Conservation (phyloP, 1,140 invertebrate species). For the Cataglyphis hispanica region DNA sequence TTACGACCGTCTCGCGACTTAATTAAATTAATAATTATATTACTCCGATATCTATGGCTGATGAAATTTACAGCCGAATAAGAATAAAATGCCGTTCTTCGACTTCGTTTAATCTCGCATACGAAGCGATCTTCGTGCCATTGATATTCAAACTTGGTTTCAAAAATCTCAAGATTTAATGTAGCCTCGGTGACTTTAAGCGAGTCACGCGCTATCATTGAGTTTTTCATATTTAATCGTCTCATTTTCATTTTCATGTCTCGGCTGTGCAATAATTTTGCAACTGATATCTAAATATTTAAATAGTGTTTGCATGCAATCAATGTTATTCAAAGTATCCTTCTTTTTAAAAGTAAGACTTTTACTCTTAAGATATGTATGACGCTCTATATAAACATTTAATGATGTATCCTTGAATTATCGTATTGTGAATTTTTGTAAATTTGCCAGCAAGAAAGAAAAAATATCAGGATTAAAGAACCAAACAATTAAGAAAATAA, state of each 20-base stretch:
- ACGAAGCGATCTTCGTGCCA: not conserved
- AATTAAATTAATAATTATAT: slow-evolving; percentile 59
- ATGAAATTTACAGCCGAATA: slow-evolving; percentile 50
- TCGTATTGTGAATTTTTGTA: not conserved
- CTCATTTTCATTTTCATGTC: too few relatives aligned
- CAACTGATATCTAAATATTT: not conserved
- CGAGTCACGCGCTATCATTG: slow-evolving; percentile 17
- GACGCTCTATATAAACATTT: not conserved
- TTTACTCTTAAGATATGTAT: not conserved
- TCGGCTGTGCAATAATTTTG: slow-evolving; percentile 19
- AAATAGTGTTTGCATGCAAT: slow-evolving; percentile 2
- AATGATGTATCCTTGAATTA: not conserved
- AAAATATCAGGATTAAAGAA: not conserved
- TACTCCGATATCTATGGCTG: slow-evolving; percentile 25
- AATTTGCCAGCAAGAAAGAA: not conserved
- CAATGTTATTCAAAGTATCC: not conserved
- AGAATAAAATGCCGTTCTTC: slow-evolving; percentile 44
- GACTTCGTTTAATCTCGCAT: slow-evolving; percentile 40
- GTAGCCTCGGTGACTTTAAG: slow-evolving; percentile 30
- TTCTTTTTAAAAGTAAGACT: not conserved
- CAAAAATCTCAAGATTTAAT: slow-evolving; percentile 49
- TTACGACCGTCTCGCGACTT: not conserved
- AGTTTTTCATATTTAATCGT: slow-evolving; percentile 39
- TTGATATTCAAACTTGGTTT: slow-evolving; percentile 50
- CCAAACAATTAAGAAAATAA: not conserved